A percentile compares a stretch with the other conserved stretches of the same genome.
Conservation (phyloP, 2,797 vertebrate species). For the Ctenopoma kingsleyae region DNA sequence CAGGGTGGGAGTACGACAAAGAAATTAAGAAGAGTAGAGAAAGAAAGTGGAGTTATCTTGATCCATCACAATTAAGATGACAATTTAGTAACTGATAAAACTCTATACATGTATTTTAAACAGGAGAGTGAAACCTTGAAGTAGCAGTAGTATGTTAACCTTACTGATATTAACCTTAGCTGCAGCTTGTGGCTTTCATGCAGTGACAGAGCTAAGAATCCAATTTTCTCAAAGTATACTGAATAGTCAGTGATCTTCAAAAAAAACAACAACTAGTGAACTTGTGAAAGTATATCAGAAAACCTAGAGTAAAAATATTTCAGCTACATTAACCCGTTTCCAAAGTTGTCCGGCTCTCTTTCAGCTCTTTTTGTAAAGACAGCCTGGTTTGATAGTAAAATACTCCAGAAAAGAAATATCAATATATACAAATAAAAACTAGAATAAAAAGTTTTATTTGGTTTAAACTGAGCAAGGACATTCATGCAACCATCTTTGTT, state of each 20-base stretch:
- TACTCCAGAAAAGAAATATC: not conserved
- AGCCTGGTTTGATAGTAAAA: not conserved
- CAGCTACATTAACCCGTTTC: not conserved
- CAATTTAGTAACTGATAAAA: slow-evolving; percentile 31
- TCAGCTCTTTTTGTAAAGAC: not conserved
- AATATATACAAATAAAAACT: not conserved
- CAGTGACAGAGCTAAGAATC: not conserved
- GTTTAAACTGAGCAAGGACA: slow-evolving; percentile 1
- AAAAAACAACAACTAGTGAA: no score
- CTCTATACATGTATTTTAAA: slow-evolving; percentile 14
- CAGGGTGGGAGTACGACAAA: slow-evolving; percentile 41
- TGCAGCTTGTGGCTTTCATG: not conserved
- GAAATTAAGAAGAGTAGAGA: slow-evolving; percentile 41
- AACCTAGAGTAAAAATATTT: no score
- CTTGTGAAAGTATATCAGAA: no score
- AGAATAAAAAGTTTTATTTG: not conserved
- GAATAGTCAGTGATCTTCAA: not conserved
- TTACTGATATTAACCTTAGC: not conserved
- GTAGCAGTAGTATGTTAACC: not conserved
- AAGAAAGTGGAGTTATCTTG: slow-evolving; percentile 36
- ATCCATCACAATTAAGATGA: slow-evolving; percentile 50
- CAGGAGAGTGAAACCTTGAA: slow-evolving; percentile 11
- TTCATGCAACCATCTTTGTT: not conserved
- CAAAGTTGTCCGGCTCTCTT: not conserved
- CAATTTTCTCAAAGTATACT: not conserved